Conservation (phyloP, 2,888 invertebrate species). For the Phortica okadai region DNA sequence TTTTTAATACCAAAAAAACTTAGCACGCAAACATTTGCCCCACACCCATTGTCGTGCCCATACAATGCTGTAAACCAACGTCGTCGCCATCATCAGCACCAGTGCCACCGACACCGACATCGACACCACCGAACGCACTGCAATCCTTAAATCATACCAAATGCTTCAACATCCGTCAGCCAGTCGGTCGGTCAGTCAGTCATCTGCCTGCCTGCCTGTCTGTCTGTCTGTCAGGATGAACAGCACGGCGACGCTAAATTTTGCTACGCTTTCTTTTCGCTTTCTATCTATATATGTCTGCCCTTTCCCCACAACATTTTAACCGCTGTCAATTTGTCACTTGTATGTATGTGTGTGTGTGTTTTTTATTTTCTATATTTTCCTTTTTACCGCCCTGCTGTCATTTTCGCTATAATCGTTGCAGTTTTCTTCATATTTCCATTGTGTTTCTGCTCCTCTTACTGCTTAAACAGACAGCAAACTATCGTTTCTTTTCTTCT, state of each 20-base stretch:
- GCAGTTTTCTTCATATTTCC: neutral
- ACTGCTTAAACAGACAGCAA: neutral
- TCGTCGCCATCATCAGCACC: neutral
- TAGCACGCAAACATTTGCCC: neutral
- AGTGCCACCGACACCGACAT: neutral
- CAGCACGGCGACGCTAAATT: neutral
- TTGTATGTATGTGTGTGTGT: no score
- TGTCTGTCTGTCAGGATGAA: no score
- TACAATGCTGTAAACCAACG: neutral
- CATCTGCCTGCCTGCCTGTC: neutral
- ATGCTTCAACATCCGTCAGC: neutral
- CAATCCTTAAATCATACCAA: neutral
- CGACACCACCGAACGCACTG: neutral
- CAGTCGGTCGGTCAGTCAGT: neutral
- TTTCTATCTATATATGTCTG: neutral
- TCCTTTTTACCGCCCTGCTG: neutral
- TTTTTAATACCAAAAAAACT: neutral
- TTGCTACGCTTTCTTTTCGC: neutral
- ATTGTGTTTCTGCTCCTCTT: neutral
- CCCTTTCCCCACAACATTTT: neutral
- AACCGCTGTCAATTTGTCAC: neutral
- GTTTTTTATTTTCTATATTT: no score
- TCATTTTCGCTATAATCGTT: neutral
- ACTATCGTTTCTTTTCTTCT: neutral
- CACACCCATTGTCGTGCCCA: neutral